Evolutionary conservation across 2,797 vertebrate genomes (phyloP).

Genomic region (Microtus obscurus): DNA sequence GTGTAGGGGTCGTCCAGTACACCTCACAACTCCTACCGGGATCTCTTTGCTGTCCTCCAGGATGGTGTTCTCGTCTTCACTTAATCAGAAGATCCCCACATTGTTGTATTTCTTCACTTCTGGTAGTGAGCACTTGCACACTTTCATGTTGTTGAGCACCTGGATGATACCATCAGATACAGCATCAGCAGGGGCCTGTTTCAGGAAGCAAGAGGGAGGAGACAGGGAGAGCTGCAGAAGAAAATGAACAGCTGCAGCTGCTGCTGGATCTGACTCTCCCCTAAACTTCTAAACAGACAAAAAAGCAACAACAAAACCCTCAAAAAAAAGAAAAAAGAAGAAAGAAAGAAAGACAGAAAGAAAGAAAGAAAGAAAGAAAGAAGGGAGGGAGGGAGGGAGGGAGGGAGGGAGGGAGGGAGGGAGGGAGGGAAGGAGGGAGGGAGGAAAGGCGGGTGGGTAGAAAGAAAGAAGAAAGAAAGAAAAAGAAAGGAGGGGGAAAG

Average conservation of each 20-base stretch:
- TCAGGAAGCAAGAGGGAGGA: not conserved
- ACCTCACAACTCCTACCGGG: not conserved
- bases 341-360: too few relatives aligned
- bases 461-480: too few relatives aligned
- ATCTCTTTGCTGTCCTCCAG: not conserved
- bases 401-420: too few relatives aligned
- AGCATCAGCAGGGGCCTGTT: not conserved
- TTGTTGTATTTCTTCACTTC: not conserved
- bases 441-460: too few relatives aligned
- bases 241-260: not conserved
- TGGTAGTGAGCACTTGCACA: not conserved
- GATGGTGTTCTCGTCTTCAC: not conserved
- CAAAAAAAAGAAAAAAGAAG: too few relatives aligned
- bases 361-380: too few relatives aligned
- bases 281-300: not conserved
- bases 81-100: not conserved
- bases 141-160: not conserved
- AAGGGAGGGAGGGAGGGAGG: too few relatives aligned
- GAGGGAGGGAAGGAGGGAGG: too few relatives aligned
- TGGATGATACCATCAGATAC: not conserved
- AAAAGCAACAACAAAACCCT: not conserved
- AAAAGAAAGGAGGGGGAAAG: too few relatives aligned
- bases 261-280: not conserved
- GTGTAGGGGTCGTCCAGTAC: not conserved
- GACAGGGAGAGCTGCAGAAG: not conserved